phyloP scores from a whole-genome alignment of 2,797 vertebrate species.

The Cottoperca gobio region DNA sequence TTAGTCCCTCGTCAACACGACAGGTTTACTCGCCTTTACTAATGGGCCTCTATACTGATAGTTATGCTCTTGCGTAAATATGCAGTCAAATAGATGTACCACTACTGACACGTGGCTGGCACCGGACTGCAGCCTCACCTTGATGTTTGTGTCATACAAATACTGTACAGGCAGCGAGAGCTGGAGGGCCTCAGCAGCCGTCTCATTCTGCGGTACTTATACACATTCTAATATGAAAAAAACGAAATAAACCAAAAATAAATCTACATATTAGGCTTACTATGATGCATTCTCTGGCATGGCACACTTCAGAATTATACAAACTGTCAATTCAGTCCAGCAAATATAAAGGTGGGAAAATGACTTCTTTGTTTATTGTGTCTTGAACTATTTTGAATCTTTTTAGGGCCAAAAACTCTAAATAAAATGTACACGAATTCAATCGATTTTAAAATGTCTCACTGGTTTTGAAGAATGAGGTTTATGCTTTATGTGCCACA shows the following conservation, averaged over 20 bases:
- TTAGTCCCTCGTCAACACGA: conserved; percentile 84
- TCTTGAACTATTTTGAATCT: not conserved
- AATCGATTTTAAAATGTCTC: not conserved
- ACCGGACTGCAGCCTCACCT: conserved; percentile 75
- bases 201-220: not conserved
- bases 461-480: conserved; percentile 1
- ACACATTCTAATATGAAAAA: not conserved
- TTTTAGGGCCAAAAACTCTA: not conserved
- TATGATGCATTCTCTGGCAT: not conserved
- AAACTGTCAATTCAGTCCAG: not conserved
- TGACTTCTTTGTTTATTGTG: not conserved
- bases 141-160: conserved; percentile 80
- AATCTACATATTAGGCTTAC: not conserved
- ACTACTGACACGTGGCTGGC: conserved; percentile 82
- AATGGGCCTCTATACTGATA: conserved; percentile 84
- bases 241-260: too few species aligned
- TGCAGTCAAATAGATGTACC: conserved; percentile 86
- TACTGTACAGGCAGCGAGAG: conserved; percentile 62
- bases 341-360: not conserved
- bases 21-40: conserved; percentile 86
- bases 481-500: conserved; percentile 13
- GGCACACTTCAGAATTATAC: not conserved
- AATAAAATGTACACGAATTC: not conserved
- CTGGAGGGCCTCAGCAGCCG: conserved; percentile 34
- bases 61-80: conserved; percentile 87